Percentiles rank a stretch among this genome's conserved stretches.
These are phyloP conservation scores for Auanema sp. DNA, from an alignment of 2,888 invertebrate species.

Conservation along the genomic window DNA sequence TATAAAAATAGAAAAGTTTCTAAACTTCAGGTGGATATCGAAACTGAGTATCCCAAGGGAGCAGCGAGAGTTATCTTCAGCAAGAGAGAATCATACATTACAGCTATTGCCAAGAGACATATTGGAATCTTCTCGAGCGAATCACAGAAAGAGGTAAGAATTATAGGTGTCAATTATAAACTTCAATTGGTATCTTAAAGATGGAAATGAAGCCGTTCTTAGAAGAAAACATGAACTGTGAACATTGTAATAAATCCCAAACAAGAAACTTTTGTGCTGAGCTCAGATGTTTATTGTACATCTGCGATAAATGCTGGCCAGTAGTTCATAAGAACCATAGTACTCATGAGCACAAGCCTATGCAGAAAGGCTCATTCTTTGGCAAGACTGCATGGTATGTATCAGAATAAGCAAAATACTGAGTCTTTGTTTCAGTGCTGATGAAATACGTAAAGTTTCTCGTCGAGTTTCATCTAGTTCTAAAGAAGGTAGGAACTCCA, in stretches of 20 bases:
- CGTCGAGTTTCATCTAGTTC: too few relatives aligned
- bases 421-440: too few relatives aligned
- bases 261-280: neutral
- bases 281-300: neutral
- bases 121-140: conserved; percentile 64
- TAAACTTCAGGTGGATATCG: conserved; percentile 89
- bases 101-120: conserved; percentile 95
- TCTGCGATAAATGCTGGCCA: neutral
- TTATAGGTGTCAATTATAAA: neutral
- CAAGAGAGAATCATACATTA: conserved; percentile 97
- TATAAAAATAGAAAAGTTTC: too few relatives aligned
- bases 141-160: neutral
- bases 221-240: neutral
- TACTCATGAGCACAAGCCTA: neutral
- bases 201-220: conserved; percentile 9
- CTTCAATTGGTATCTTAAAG: neutral
- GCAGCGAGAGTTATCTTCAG: conserved; percentile 97
- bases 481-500: too few relatives aligned
- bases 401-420: too few relatives aligned
- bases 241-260: neutral
- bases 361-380: neutral
- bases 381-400: too few relatives aligned
- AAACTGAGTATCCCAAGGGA: conserved; percentile 95
- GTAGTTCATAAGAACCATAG: neutral
- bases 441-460: too few relatives aligned